Base-by-base conservation (phyloP, 2,113 vertebrate genomes). In the Zosterops hypoxanthus region DNA sequence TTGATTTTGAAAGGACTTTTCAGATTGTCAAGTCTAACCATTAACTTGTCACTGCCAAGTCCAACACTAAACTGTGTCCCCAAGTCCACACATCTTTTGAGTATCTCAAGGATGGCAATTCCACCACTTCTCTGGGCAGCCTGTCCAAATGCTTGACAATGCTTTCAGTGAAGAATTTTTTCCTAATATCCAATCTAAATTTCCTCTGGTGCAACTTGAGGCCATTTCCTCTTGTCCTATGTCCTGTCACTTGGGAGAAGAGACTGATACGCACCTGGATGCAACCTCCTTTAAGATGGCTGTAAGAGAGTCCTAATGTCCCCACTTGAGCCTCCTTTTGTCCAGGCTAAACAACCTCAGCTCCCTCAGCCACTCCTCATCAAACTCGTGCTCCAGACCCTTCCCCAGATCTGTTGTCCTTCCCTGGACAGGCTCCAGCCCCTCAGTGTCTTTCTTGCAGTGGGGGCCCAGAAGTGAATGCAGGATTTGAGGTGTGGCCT, bases 331-430 rank as follows among this genome's bases (percentile, higher is more conserved):
- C 17, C 29, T 66, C 10, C 39, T 55, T 53, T 47, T 24, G 5
- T 47, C 60, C n/a, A 60, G 46, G 46, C 12, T 50, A 41, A 80
- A 72, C 24, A 72, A 20, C 14, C 12, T 2, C 21, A 79, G 39
- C 5, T 85, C 36, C 21, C 14, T 46, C 59, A 72, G 52, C 6
- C 0, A 0, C 5, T 65, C 21, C 33, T 53, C 39, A 52, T 5
- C 9, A 8, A 21, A 3, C 26, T 21, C 12, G 17, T 34, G 49
- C 34, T 59, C 28, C 65, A 39, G 33, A 46, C 13, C 12, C 24
- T 59, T 71, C 13, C 6, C 39, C 60, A 82, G 28, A 20, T 60
- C 28, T 0, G 0, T 0, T 65, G 39, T 5, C 10, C 24, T 73
- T 53, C 66, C 53, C 60, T 60, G 52, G 46, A 66, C 59, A 46